phyloP scores from a whole-genome alignment of 1,140 invertebrate species.

The Aporrectodea caliginosa region DNA sequence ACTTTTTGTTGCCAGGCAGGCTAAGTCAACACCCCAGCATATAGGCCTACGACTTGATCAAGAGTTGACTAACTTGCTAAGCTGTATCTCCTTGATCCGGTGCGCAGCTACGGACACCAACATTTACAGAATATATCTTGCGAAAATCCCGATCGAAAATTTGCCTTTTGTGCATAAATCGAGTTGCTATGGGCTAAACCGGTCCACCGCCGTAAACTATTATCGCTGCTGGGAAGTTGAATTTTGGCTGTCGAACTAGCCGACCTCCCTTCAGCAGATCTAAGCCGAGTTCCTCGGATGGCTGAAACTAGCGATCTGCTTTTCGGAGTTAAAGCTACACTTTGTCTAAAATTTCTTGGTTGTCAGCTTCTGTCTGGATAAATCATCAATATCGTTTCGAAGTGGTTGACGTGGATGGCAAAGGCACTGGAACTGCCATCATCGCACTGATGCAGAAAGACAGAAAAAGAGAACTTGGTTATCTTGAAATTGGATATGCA shows the following conservation, averaged over 20 bases:
- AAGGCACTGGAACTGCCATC: constrained; percentile 56
- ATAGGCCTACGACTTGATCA: too few relatives aligned
- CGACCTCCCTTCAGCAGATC: background rate
- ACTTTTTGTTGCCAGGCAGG: too few relatives aligned
- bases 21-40: too few relatives aligned
- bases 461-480: constrained; percentile 29
- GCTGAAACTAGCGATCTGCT: background rate
- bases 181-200: background rate
- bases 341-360: background rate
- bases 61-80: too few relatives aligned
- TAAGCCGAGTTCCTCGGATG: background rate
- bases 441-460: constrained; percentile 37
- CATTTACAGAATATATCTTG: too few relatives aligned
- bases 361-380: constrained; percentile 79
- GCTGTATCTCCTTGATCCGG: too few relatives aligned
- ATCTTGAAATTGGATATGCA: constrained; percentile 27
- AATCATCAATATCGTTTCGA: constrained; percentile 95
- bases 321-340: background rate
- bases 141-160: too few relatives aligned
- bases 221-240: too few relatives aligned
- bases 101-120: too few relatives aligned
- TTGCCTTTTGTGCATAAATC: too few relatives aligned
- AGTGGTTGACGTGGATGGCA: constrained; percentile 75
- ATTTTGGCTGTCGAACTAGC: too few relatives aligned
- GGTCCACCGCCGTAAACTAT: background rate